phyloP scores from a whole-genome alignment of 2,113 vertebrate genomes.

The Nestor notabilis region DNA sequence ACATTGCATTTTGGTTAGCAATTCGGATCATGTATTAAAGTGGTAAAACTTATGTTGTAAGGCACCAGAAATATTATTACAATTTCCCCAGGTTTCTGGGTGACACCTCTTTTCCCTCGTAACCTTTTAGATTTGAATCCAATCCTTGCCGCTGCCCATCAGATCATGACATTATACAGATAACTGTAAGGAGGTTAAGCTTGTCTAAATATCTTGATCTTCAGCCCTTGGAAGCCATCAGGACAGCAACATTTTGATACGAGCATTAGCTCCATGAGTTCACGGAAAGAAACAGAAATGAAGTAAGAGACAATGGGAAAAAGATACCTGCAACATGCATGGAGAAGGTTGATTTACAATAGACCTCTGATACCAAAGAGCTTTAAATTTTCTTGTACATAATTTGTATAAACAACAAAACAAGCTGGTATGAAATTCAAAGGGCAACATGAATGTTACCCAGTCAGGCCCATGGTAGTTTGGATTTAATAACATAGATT shows the following conservation, averaged over 20 bases:
- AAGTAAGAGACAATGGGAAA: neutral
- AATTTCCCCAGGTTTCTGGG: neutral
- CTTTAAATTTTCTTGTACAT: neutral
- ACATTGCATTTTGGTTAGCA: neutral
- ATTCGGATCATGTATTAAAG: neutral
- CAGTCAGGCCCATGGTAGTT: neutral
- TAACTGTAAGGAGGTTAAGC: neutral
- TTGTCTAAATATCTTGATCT: neutral
- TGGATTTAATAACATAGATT: neutral
- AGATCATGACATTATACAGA: neutral
- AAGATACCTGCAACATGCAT: neutral
- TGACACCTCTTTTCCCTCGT: neutral
- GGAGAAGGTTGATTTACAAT: neutral
- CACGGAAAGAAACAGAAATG: neutral
- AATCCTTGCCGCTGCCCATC: neutral
- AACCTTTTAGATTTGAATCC: neutral
- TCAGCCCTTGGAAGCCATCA: neutral
- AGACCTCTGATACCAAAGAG: neutral
- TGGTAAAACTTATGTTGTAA: neutral
- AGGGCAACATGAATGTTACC: neutral
- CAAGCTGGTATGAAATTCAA: neutral
- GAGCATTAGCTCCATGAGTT: neutral
- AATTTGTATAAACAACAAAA: neutral
- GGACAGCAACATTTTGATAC: neutral
- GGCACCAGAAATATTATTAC: neutral